These are phyloP conservation scores for Ceramica pisi DNA, from an alignment of 2,888 invertebrate species.

Conservation along the genomic window DNA sequence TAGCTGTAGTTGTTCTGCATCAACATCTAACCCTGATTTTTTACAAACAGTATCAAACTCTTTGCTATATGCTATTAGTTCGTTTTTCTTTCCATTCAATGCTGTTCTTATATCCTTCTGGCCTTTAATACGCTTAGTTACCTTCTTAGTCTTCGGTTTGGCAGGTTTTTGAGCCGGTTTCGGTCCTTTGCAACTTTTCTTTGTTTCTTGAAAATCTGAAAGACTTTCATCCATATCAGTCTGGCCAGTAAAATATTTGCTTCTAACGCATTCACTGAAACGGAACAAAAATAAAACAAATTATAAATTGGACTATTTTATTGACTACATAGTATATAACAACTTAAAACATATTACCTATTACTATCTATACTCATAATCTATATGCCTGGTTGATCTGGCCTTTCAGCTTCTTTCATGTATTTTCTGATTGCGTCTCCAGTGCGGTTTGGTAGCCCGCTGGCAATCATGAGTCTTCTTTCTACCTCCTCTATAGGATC, in stretches of 20 bases:
- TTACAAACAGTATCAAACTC: constrained; percentile 85
- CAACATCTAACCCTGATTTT: constrained; percentile 88
- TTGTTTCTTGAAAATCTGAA: constrained; percentile 82
- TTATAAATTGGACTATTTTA: constrained; percentile 57
- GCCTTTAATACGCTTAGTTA: constrained; percentile 74
- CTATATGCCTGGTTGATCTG: constrained; percentile 80
- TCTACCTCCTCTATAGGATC: constrained; percentile 86
- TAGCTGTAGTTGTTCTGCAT: constrained; percentile 92
- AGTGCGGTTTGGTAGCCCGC: constrained; percentile 76
- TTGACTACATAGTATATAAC: constrained; percentile 51
- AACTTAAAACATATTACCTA: constrained; percentile 72
- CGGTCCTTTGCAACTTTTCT: constrained; percentile 74
- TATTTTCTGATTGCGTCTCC: constrained; percentile 74
- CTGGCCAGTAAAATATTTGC: constrained; percentile 81
- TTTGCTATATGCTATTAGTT: constrained; percentile 82
- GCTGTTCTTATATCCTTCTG: constrained; percentile 84
- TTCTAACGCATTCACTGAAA: constrained; percentile 72
- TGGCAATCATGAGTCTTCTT: constrained; percentile 82
- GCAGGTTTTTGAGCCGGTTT: constrained; percentile 69
- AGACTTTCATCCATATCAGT: constrained; percentile 85
- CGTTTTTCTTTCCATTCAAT: constrained; percentile 81
- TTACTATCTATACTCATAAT: constrained; percentile 73
- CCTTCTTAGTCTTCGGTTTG: constrained; percentile 70
- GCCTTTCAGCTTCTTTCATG: constrained; percentile 73
- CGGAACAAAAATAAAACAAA: constrained; percentile 78